phyloP scores from a whole-genome alignment of 2,888 invertebrate species.

The Chrysotoxum bicinctum region DNA sequence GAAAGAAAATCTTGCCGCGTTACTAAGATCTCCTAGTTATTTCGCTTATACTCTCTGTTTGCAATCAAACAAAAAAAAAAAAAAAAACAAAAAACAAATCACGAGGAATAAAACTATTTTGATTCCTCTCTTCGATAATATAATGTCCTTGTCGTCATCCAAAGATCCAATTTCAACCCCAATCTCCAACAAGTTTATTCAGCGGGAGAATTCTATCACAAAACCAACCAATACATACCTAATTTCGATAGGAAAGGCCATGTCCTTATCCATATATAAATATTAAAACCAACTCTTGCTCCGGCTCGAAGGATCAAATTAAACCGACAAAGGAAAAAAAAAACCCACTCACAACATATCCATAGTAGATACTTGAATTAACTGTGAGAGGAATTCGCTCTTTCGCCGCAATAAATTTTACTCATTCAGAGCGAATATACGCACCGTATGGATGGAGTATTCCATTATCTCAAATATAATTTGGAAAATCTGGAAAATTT shows the following conservation, averaged over 20 bases:
- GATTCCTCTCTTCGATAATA: slow-evolving; percentile 12
- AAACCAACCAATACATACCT: not conserved
- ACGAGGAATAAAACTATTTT: not conserved
- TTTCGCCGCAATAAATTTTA: slow-evolving; percentile 21
- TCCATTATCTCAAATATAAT: slow-evolving; percentile 14
- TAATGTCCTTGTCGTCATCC: slow-evolving; percentile 20
- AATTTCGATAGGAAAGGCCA: slow-evolving; percentile 34
- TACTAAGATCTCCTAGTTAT: slow-evolving; percentile 18
- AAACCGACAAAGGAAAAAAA: slow-evolving; percentile 9
- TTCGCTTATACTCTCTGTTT: not conserved
- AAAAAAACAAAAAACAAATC: slow-evolving; percentile 20
- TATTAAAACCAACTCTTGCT: slow-evolving; percentile 18
- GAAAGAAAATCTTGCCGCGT: not conserved
- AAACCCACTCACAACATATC: slow-evolving; percentile 21
- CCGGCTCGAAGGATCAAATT: slow-evolving; percentile 21
- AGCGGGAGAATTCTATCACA: not conserved
- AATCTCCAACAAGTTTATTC: slow-evolving; percentile 17
- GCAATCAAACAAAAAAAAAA: not conserved
- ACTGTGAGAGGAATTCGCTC: slow-evolving; percentile 6
- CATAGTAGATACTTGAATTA: not conserved
- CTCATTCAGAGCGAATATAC: slow-evolving; percentile 53
- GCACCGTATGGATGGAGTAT: not conserved
- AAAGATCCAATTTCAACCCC: not conserved
- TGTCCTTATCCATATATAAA: slow-evolving; percentile 69
- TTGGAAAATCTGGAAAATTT: slow-evolving; percentile 22